Evolutionary conservation across 2,888 invertebrate species (phyloP).

Genomic region (Cabera pusaria): DNA sequence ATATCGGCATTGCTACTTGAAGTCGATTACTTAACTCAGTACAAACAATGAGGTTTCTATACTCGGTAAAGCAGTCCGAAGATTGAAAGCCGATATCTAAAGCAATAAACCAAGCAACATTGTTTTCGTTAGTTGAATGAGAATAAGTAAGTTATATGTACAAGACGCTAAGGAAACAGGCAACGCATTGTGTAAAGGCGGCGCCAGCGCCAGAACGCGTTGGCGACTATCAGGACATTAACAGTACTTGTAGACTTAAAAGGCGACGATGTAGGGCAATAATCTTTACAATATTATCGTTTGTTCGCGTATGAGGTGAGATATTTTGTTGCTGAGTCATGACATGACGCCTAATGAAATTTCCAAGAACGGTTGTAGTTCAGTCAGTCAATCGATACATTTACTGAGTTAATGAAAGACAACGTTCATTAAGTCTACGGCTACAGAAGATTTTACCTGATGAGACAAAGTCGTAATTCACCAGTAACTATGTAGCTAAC

Average conservation of each 20-base stretch:
- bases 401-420: too few relatives aligned
- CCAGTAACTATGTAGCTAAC: too few relatives aligned
- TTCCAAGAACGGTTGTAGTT: too few relatives aligned
- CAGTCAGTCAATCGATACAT: too few relatives aligned
- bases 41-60: conserved; percentile 14
- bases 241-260: conserved; percentile 29
- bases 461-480: too few relatives aligned
- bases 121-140: conserved; percentile 40
- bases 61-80: conserved; percentile 20
- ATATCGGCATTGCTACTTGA: too few relatives aligned
- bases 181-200: conserved; percentile 36
- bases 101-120: conserved; percentile 42
- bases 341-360: too few relatives aligned
- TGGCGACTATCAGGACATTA: conserved; percentile 30
- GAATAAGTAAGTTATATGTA: conserved; percentile 17
- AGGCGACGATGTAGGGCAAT: conserved; percentile 30
- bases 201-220: conserved; percentile 28
- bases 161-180: conserved; percentile 34
- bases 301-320: conserved; percentile 25
- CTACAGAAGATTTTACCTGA: too few relatives aligned
- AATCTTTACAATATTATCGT: conserved; percentile 31
- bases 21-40: too few relatives aligned
- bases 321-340: conserved; percentile 25
- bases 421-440: too few relatives aligned
- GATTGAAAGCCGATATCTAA: conserved; percentile 35